Percentiles rank a stretch among this genome's conserved stretches.
These are phyloP conservation scores for Drosophila lini DNA, from an alignment of 1,140 invertebrate genomes.

Conservation along the genomic window DNA sequence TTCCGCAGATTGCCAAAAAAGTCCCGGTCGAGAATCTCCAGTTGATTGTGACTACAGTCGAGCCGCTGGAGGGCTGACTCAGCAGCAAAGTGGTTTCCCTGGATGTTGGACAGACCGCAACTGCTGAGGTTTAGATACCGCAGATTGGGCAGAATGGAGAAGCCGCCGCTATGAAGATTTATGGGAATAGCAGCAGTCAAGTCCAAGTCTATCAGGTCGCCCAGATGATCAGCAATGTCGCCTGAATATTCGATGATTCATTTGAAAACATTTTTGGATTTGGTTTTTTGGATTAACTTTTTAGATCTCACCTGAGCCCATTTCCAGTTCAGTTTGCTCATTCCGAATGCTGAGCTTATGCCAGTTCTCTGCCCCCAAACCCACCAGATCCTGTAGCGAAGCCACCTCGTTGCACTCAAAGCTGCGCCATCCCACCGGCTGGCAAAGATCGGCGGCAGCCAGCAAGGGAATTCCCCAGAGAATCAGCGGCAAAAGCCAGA, in stretches of 20 bases:
- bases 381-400: constrained; percentile 50
- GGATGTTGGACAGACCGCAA: constrained; percentile 41
- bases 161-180: constrained; percentile 45
- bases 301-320: constrained; percentile 10
- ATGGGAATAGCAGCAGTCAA: constrained; percentile 49
- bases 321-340: constrained; percentile 43
- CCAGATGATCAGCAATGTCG: constrained; percentile 15
- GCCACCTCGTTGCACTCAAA: constrained; percentile 52
- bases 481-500: constrained; percentile 17
- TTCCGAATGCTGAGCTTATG: constrained; percentile 46
- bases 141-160: constrained; percentile 55
- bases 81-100: constrained; percentile 46
- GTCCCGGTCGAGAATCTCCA: constrained; percentile 50
- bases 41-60: constrained; percentile 71
- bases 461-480: constrained; percentile 21
- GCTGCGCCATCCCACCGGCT: constrained; percentile 55
- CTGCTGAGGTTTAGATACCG: constrained; percentile 62
- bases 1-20: constrained; percentile 50
- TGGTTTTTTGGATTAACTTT: not conserved
- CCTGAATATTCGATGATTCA: constrained; percentile 5
- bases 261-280: not conserved
- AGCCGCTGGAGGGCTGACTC: constrained; percentile 57
- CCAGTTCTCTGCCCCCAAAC: constrained; percentile 39
- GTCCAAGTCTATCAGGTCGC: constrained; percentile 38
- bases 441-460: constrained; percentile 38